Evolutionary conservation across 1,140 invertebrate species (phyloP), one percentile per base, ranked within the genome.

Genomic region (Drosophila gunungcola): DNA sequence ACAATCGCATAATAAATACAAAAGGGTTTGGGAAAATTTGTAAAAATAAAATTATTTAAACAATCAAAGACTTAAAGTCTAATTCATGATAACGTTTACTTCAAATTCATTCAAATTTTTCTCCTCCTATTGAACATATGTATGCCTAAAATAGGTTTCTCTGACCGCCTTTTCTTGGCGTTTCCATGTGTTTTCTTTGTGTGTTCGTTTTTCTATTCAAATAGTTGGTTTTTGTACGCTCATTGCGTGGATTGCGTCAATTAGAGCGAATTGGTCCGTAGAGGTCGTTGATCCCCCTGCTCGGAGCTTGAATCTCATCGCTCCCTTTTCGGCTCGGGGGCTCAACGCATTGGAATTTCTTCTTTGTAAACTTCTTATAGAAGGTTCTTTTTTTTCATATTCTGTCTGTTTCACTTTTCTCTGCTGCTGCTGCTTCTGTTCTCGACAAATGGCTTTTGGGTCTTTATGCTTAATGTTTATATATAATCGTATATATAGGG

Each of bases 241-340:
- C 65, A 65, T 69, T 89, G 83, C 83, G 83, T 89, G 65, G 83
- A 88, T 88, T 88, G 84, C 72, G 84, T 88, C 79, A 88, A 83
- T 88, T 89, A 79, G 90, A 91, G 90, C 90, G 90, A 91, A 91
- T 91, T 91, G 85, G 90, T 91, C 85, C 84, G 86, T 90, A 91
- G 90, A 91, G 82, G 74, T 83, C 75, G 78, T 74, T 73, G 83
- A 76, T 80, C 84, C 82, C 80, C 48, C 42, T 51, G 55, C 60
- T 54, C 64, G 49, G 51, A 73, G 53, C 57, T 48, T 32, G 21
- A 58, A 60, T 34, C 43, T 34, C 34, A 21, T 58, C 34, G 38
- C n/a, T n/a, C 27, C 13, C 11, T n/a, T 42, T 34, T 32, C 16
- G 13, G 12, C 45, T 48, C 11, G 38, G 42, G 69, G 32, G 48